Conservation (phyloP, 2,888 invertebrate species). For the Cyclophora punctaria region DNA sequence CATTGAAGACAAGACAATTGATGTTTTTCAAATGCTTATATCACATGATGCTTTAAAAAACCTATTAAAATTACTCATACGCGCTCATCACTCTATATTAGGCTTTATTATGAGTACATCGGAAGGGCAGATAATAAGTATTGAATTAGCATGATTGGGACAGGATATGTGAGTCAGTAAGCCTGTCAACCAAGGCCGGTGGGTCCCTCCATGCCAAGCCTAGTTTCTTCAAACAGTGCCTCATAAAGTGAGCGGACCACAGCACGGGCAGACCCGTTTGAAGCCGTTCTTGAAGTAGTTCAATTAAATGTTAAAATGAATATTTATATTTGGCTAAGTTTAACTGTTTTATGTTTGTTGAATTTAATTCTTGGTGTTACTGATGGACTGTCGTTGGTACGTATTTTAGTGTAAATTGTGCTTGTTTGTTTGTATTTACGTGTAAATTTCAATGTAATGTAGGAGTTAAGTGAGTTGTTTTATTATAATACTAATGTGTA, state of each 20-base stretch:
- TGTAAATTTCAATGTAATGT: too few species aligned
- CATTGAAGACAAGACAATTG: too few species aligned
- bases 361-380: slow-evolving; percentile 41
- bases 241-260: slow-evolving; percentile 1
- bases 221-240: slow-evolving; percentile 2
- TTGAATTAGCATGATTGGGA: slow-evolving; percentile 5
- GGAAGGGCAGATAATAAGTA: too few species aligned
- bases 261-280: too few species aligned
- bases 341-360: slow-evolving; percentile 40
- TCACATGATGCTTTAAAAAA: too few species aligned
- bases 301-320: not conserved
- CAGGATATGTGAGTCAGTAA: slow-evolving; percentile 46
- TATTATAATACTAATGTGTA: too few species aligned
- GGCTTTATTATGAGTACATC: too few species aligned
- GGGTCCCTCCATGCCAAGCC: slow-evolving; percentile 22
- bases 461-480: too few species aligned
- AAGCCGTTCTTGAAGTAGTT: not conserved
- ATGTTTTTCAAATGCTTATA: too few species aligned
- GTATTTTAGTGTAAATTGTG: slow-evolving; percentile 13
- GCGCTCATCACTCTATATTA: too few species aligned
- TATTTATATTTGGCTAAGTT: slow-evolving; percentile 27
- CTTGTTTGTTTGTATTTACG: too few species aligned
- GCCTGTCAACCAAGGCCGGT: slow-evolving; percentile 54
- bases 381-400: slow-evolving; percentile 48
- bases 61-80: too few species aligned